A percentile compares a stretch with the other conserved stretches of the same genome.
Evolutionary conservation across 1,140 invertebrate species (phyloP).

Genomic region (Theocolax elegans): DNA sequence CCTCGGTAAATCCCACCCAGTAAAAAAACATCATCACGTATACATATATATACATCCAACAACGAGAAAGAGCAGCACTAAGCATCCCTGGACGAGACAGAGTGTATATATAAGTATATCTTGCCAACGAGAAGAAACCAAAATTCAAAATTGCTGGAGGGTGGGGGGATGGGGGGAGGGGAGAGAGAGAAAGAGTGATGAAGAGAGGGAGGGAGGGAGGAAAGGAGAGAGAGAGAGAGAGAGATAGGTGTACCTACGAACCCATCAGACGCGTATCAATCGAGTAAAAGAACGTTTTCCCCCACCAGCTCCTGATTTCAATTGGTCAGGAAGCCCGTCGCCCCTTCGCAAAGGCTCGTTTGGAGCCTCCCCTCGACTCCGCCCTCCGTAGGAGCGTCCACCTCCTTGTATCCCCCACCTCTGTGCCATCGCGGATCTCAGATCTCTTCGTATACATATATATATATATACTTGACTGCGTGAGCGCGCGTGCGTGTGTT

Average conservation of each 20-base stretch:
- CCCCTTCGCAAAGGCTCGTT: slow-evolving; percentile 34
- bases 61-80: too few species aligned
- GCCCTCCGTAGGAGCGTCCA: slow-evolving; percentile 4
- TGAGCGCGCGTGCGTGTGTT: background rate
- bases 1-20: too few species aligned
- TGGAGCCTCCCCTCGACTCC: slow-evolving; percentile 33
- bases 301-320: slow-evolving; percentile 30
- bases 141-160: too few species aligned
- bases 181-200: background rate
- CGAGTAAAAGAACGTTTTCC: background rate
- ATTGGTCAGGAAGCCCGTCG: slow-evolving; percentile 30
- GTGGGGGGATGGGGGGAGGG: background rate
- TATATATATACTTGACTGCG: background rate
- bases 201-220: background rate
- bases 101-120: too few species aligned
- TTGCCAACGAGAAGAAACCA: too few species aligned
- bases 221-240: background rate
- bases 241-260: background rate
- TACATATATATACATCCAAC: too few species aligned
- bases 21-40: too few species aligned
- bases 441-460: background rate
- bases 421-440: background rate
- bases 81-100: too few species aligned
- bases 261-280: slow-evolving; percentile 37
- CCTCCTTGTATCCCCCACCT: background rate